Base-by-base conservation (phyloP, 1,140 invertebrate genomes). In the Diuraphis noxia region DNA sequence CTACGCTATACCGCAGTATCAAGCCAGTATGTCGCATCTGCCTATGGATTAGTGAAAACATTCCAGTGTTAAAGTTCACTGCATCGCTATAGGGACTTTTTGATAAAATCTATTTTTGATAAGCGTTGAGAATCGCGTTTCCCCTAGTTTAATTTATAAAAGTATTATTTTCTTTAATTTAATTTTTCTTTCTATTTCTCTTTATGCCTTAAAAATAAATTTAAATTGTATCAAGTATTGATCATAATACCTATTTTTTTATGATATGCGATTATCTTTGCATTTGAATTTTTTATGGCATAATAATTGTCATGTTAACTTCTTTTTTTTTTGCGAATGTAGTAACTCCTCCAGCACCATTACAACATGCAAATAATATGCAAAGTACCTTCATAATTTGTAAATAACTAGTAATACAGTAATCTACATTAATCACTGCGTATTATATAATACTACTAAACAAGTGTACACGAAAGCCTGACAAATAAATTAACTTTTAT, bases 1-100 rank as follows among this genome's bases (percentile, higher is more conserved):
- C 30, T 5, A 72, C 56, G 30, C 72, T 5, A 36, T n/a, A n/a
- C n/a, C n/a, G n/a, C 30, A 25, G 23, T 89, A 40, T n/a, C 23
- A 43, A 77, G 79, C 56, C 63, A 90, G 81, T 90, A 81, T 25
- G 9, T 90, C 81, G 25, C 30, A 19, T 79, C 38, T 46, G 72
- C 34, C n/a, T 77, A n/a, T n/a, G 88, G 88, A 90, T 90, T 90
- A 90, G 88, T 90, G 72, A 79, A 79, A 79, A 34, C 88, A 46
- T 34, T 40, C 88, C 17, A 90, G 41, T 52, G 46, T 90, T 90
- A 13, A 72, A 77, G 56, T 88, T 30, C 41, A 72, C 25, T 88
- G 87, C 56, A 88, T 81, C 41, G 34, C 43, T 36, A n/a, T n/a
- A 89, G 41, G 43, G 63, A 34, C 30, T n/a, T 25, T 34, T 25